Evolutionary conservation across 2,797 vertebrate species (phyloP).

Genomic region (Squalus acanthias): DNA sequence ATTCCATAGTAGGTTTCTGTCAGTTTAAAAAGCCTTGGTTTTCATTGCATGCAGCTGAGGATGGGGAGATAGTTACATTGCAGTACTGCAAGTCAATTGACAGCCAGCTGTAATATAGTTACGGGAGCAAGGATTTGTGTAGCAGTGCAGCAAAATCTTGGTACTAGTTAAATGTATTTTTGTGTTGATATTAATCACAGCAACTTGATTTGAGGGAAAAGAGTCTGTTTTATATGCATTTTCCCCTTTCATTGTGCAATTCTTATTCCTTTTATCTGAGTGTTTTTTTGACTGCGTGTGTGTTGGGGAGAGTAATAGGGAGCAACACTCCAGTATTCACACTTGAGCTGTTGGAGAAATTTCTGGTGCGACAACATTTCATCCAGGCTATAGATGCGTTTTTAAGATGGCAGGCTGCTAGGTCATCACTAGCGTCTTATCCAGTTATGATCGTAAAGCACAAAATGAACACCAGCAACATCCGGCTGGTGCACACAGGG

Average conservation of each 20-base stretch:
- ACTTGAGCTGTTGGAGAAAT: background rate
- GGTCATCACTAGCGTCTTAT: background rate
- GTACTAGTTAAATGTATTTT: background rate
- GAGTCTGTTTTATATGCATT: background rate
- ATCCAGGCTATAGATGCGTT: background rate
- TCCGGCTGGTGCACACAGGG: background rate
- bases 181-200: too few relatives aligned
- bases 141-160: background rate
- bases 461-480: too few relatives aligned
- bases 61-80: background rate
- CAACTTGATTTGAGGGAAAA: too few relatives aligned
- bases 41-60: background rate
- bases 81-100: background rate
- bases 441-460: background rate
- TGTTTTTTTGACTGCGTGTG: too few relatives aligned
- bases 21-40: background rate
- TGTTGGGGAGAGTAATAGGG: background rate
- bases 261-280: background rate
- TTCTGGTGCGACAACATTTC: background rate
- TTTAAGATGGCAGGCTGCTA: background rate
- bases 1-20: background rate
- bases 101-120: background rate
- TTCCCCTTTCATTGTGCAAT: background rate
- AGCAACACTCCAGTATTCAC: background rate
- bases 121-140: background rate